Conservation (phyloP, 2,888 invertebrate genomes). For the Linnaemya tessellans region DNA sequence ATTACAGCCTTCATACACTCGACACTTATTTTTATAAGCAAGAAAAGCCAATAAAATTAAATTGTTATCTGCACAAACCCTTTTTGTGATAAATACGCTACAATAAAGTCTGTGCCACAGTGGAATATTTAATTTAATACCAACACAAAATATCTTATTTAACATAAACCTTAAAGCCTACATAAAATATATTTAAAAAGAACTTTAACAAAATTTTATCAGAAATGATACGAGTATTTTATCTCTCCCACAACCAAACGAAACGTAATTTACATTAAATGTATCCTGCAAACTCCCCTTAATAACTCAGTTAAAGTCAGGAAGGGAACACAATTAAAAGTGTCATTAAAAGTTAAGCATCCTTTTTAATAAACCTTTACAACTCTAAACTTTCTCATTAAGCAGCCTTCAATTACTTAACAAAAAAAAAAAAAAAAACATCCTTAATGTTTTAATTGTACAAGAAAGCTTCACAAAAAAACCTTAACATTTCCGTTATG, state of each 20-base stretch:
- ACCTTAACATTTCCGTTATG: slow-evolving; percentile 35
- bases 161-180: not conserved
- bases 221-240: not conserved
- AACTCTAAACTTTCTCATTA: slow-evolving; percentile 39
- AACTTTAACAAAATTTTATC: not conserved
- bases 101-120: too few species aligned
- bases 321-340: slow-evolving; percentile 30
- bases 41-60: too few species aligned
- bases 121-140: too few species aligned
- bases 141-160: too few species aligned
- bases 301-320: not conserved
- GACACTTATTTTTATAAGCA: too few species aligned
- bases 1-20: too few species aligned
- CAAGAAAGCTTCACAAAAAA: slow-evolving; percentile 2
- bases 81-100: too few species aligned
- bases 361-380: not conserved
- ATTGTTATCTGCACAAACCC: too few species aligned
- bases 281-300: not conserved
- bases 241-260: not conserved
- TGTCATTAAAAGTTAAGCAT: slow-evolving; percentile 42
- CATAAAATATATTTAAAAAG: too few species aligned
- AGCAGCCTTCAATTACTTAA: slow-evolving; percentile 57
- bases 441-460: slow-evolving; percentile 46
- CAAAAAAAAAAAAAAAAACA: slow-evolving; percentile 25
- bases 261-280: not conserved